phyloP scores from a whole-genome alignment of 1,140 invertebrate genomes.

The Drosophila navojoa region DNA sequence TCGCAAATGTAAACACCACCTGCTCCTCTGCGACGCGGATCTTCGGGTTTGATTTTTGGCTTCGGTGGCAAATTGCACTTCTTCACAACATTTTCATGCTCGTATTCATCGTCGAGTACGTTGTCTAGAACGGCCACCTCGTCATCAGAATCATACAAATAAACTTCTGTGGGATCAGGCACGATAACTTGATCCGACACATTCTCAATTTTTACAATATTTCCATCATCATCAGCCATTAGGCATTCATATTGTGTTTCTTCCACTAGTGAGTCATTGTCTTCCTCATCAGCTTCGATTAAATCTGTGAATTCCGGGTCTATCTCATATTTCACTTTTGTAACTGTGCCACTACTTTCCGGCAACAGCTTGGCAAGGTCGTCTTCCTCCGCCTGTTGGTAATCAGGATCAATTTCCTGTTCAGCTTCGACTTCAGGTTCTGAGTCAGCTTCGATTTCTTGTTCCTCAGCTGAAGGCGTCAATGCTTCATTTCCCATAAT shows the following conservation, averaged over 20 bases:
- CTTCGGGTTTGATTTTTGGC: conserved; percentile 55
- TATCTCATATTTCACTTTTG: conserved; percentile 59
- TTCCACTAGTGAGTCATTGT: conserved; percentile 51
- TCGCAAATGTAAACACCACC: conserved; percentile 70
- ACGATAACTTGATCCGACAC: conserved; percentile 49
- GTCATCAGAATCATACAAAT: conserved; percentile 68
- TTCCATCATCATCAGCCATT: conserved; percentile 50
- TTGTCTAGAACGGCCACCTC: conserved; percentile 70
- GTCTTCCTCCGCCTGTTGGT: conserved; percentile 22
- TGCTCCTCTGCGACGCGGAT: conserved; percentile 59
- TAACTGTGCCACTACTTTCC: conserved; percentile 18
- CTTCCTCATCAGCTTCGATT: conserved; percentile 51
- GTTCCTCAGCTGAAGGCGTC: not conserved
- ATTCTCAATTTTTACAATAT: conserved; percentile 55
- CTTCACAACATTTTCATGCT: conserved; percentile 66
- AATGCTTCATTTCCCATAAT: conserved; percentile 24
- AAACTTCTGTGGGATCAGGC: conserved; percentile 53
- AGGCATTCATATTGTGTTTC: conserved; percentile 67
- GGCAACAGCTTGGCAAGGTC: conserved; percentile 39
- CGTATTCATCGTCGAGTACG: conserved; percentile 67
- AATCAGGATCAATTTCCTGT: conserved; percentile 33
- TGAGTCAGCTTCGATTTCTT: conserved; percentile 9
- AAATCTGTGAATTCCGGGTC: conserved; percentile 46
- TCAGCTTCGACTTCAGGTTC: conserved; percentile 18
- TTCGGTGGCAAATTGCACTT: conserved; percentile 66